Base-by-base conservation (phyloP, 64 coral and sea anemone genomes). In the Cladopsammia gracilis region DNA sequence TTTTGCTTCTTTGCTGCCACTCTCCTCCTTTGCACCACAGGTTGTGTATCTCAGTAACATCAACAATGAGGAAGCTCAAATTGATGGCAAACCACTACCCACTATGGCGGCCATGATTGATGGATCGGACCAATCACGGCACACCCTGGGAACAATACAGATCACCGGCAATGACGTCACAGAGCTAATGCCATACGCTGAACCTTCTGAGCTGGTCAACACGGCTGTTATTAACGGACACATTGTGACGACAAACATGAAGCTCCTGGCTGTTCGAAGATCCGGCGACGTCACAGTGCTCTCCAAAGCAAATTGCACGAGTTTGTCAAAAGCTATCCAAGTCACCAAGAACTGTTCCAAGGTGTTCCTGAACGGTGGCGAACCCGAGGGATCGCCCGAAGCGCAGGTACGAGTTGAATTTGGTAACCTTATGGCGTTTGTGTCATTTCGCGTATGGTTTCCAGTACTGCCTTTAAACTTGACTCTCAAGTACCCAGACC, bases 21-120 rank as follows among this genome's bases (percentile, higher is more conserved):
- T 90, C 2, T 26, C 26, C 26, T 85, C 56, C 49, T 75, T 45
- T 7, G 6, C 71, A 52, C 59, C 1, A 64, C 25, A 91, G 90
- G 80, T 86, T 1, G 2, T 71, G 46, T 75, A 92, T 54, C 75
- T 92, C n/a, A 92, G 90, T 42, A 92, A 60, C 51, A 77, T 85
- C 90, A 92, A 86, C 90, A 92, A 92, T 23, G 90, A 92, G 85
- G 90, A 92, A 68, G 48, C 74, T 64, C 45, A 74, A 53, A 72
- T 92, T 51, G 90, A 58, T 7, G 25, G 45, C 26, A 80, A 92
- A 22, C 11, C 71, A 68, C 81, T 86, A 4, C 90, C 90, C 34
- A 58, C 74, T 12, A 85, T 77, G 62, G 90, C 82, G 65, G 90
- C 90, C 82, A 67, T 92, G 67, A 76, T 92, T 54, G 90, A 92